These are phyloP conservation scores for Colossoma macropomum DNA, from an alignment of 2,113 vertebrate species.

Conservation along the genomic window DNA sequence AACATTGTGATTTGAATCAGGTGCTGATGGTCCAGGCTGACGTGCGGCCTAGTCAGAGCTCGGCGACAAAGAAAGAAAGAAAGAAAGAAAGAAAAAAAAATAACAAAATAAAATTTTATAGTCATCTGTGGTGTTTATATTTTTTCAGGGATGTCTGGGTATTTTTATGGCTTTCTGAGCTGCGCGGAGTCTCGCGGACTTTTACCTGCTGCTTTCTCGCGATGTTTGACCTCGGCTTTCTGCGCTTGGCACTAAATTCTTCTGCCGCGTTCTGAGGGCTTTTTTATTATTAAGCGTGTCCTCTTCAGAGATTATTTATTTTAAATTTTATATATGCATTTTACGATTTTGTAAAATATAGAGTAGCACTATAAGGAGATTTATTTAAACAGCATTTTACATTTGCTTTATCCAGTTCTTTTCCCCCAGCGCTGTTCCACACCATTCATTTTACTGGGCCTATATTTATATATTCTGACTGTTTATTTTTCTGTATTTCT, in stretches of 20 bases:
- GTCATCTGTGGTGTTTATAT: neutral
- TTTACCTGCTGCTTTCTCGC: neutral
- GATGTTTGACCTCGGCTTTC: neutral
- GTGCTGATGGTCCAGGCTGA: neutral
- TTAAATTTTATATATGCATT: neutral
- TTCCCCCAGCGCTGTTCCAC: neutral
- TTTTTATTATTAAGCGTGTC: no score
- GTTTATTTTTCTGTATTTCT: neutral
- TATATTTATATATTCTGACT: neutral
- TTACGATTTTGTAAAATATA: neutral
- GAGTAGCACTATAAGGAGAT: no score
- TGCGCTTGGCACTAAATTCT: neutral
- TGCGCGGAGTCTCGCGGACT: no score
- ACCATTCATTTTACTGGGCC: neutral
- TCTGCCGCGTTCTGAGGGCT: no score
- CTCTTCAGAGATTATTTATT: neutral
- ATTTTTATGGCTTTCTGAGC: neutral
- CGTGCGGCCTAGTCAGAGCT: neutral
- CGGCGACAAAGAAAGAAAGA: neutral
- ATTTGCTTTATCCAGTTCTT: no score
- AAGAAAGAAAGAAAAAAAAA: neutral
- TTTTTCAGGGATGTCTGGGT: neutral
- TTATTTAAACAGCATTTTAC: neutral
- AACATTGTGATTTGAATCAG: no score
- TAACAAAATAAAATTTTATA: neutral